phyloP scores from a whole-genome alignment of 2,797 vertebrate genomes.

The Ammospiza maritima region DNA sequence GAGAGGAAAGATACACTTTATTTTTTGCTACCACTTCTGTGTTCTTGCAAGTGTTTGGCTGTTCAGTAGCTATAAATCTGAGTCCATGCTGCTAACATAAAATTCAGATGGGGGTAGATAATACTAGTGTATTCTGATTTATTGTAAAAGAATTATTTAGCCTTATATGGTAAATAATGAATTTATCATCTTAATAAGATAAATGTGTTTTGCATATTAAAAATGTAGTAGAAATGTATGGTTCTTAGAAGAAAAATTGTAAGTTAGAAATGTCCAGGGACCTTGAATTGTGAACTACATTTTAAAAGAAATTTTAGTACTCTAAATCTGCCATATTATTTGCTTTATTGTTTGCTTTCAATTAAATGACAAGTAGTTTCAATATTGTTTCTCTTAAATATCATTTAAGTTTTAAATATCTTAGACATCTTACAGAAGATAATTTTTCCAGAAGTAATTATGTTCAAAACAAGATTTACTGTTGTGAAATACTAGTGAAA shows the following conservation, averaged over 20 bases:
- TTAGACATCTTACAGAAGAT: background rate
- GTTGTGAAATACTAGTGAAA: background rate
- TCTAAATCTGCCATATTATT: background rate
- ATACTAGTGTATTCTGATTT: background rate
- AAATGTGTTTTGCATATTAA: background rate
- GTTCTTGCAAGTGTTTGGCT: background rate
- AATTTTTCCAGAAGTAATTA: background rate
- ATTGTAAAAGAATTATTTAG: background rate
- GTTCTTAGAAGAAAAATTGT: background rate
- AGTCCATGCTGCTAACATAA: background rate
- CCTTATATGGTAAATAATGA: background rate
- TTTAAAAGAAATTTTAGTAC: background rate
- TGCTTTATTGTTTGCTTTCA: background rate
- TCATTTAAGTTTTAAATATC: background rate
- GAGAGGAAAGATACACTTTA: background rate
- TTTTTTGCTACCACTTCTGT: background rate
- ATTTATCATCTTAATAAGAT: background rate
- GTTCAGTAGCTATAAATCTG: background rate
- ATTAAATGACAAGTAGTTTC: background rate
- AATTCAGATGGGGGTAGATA: background rate
- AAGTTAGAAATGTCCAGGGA: background rate
- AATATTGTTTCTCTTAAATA: background rate
- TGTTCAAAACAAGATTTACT: background rate
- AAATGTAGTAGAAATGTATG: background rate
- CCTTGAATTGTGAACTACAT: background rate